Evolutionary conservation across 2,888 invertebrate species (phyloP).

Genomic region (Brassicogethes aeneus): DNA sequence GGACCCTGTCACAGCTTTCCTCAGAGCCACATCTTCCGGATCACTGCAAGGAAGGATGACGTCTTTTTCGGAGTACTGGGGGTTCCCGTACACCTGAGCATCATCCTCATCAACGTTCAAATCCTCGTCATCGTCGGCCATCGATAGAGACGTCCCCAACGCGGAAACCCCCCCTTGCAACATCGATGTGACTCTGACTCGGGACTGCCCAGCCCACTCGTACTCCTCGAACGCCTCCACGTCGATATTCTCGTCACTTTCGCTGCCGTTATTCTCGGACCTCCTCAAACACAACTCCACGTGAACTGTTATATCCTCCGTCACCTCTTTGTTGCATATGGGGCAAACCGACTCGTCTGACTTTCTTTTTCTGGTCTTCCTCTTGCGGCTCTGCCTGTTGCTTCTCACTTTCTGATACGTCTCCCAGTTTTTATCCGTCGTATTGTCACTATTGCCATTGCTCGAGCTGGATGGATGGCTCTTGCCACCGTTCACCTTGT

Average conservation of each 20-base stretch:
- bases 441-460: slow-evolving; percentile 36
- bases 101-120: slow-evolving; percentile 84
- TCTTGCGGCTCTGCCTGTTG: slow-evolving; percentile 60
- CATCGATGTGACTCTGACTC: slow-evolving; percentile 64
- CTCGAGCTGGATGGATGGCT: slow-evolving; percentile 42
- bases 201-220: slow-evolving; percentile 85
- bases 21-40: slow-evolving; percentile 46
- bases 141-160: slow-evolving; percentile 39
- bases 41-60: slow-evolving; percentile 50
- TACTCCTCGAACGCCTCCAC: slow-evolving; percentile 81
- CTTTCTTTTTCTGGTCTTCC: slow-evolving; percentile 60
- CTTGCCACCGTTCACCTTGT: slow-evolving; percentile 33
- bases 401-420: slow-evolving; percentile 65
- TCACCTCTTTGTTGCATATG: slow-evolving; percentile 65
- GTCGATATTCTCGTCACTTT: slow-evolving; percentile 70
- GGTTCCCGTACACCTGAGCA: slow-evolving; percentile 74
- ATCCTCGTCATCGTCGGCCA: slow-evolving; percentile 56
- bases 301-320: slow-evolving; percentile 64
- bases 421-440: slow-evolving; percentile 57
- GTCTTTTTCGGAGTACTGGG: slow-evolving; percentile 77
- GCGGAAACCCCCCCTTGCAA: slow-evolving; percentile 58
- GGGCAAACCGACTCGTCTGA: slow-evolving; percentile 63
- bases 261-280: slow-evolving; percentile 42
- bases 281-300: slow-evolving; percentile 57
- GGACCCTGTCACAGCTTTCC: slow-evolving; percentile 43